Evolutionary conservation across 2,888 invertebrate genomes (phyloP), one percentile per base, ranked within the genome.

Genomic region (Eucera pruinosa): DNA sequence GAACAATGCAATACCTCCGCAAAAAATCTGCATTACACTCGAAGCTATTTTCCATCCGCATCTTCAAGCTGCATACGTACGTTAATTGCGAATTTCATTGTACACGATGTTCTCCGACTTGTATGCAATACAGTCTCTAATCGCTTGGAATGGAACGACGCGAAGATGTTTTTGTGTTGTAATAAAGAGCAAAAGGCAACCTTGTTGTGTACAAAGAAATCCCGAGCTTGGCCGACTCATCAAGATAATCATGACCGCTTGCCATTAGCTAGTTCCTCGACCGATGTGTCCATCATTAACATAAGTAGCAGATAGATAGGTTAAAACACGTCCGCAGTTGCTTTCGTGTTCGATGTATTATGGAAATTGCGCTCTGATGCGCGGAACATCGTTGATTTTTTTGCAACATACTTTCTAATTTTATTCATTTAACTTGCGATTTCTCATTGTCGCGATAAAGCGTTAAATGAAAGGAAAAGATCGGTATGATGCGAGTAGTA

Each of bases 251-350:
- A 36, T 41, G 57, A 66, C 64, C 61, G 68, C 73, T 70, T 70
- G 64, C 69, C 78, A 70, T 77, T 78, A 77, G 64, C 55, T 65
- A 70, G 81, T 81, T 77, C 73, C 77, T 77, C 70, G 65, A 70
- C 64, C 65, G 65, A 77, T 66, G 82, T 65, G 75, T 69, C n/a
- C n/a, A n/a, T 64, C 82, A 83, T 82, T 82, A 82, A 73, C 81
- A 70, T 71, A 81, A 83, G 70, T 83, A 82, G 83, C 81, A 77
- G 81, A 69, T 69, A 69, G 73, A 76, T 73, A 83, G 65, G 73
- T 81, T 62, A 76, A 81, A 81, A 65, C 67, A 48, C 68, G 67
- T 41, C 70, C 64, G 67, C 66, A 55, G 68, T 80, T 71, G 52
- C 52, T 52, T 57, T 62, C 67, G 64, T 61, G 48, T 48, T n/a